A percentile compares a stretch with the other conserved stretches of the same genome.
phyloP scores from a whole-genome alignment of 1,140 invertebrate genomes.

The Trissolcus basalis region DNA sequence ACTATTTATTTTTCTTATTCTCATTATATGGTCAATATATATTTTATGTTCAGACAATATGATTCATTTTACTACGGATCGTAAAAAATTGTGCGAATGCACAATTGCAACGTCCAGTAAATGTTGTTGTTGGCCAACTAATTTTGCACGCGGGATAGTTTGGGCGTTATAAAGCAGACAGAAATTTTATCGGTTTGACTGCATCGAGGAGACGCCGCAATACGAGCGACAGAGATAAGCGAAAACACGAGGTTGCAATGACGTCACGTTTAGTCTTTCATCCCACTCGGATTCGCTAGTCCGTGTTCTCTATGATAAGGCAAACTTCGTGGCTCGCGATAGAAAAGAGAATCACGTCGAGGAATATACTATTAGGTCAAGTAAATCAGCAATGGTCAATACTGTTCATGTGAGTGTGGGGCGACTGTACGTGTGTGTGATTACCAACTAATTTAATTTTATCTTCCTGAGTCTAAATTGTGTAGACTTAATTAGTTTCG shows the following conservation, averaged over 20 bases:
- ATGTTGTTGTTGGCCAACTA: constrained; percentile 20
- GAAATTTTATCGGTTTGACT: constrained; percentile 43
- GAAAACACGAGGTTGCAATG: constrained; percentile 31
- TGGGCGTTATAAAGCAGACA: constrained; percentile 37
- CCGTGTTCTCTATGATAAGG: constrained; percentile 44
- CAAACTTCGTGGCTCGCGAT: constrained; percentile 46
- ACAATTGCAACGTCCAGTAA: too few species aligned
- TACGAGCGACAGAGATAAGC: constrained; percentile 49
- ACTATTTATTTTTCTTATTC: too few species aligned
- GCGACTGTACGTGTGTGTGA: constrained; percentile 2
- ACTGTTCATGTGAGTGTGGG: not conserved
- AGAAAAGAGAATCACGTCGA: constrained; percentile 41
- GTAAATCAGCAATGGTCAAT: constrained; percentile 51
- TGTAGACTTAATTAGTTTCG: constrained; percentile 47
- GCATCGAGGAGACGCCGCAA: constrained; percentile 40
- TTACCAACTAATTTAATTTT: constrained; percentile 51
- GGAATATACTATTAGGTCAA: constrained; percentile 44
- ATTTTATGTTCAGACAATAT: too few species aligned
- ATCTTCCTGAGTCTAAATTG: constrained; percentile 36
- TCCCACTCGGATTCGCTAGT: constrained; percentile 41
- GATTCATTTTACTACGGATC: not conserved
- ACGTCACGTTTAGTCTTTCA: constrained; percentile 46
- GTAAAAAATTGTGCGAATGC: constrained; percentile 1
- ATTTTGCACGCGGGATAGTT: constrained; percentile 26
- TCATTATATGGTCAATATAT: too few species aligned